Evolutionary conservation across 2,797 vertebrate species (phyloP), one percentile per base, ranked within the genome.

Genomic region (Echiichthys vipera): DNA sequence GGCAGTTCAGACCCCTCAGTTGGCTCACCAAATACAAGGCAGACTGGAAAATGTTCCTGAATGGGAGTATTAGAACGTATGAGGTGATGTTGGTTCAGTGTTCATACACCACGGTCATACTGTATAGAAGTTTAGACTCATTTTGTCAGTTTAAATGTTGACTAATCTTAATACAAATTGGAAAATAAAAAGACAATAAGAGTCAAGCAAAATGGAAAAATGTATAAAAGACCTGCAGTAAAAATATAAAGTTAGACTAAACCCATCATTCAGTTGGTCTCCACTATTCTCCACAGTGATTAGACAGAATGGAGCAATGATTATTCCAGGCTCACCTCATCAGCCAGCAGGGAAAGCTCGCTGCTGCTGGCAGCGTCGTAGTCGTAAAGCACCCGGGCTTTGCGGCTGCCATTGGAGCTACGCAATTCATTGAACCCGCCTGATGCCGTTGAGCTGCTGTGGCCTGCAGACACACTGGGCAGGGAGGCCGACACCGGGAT

Each of bases 351-450:
- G 20, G 98, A 99, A 18, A 99, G 95, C 86, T 99, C 98, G 63
- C 93, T 98, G 93, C 98, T 98, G 88, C 97, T 97, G n/a, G 96
- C 96, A 5, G 98, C 98, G 50, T 99, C 98, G 9, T 99, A 99
- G 91, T 99, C 98, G 57, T 99, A 99, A 3, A 99, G 96, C 68
- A 99, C 98, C n/a, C 98, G 90, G 43, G 98, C 98, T 90, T 95
- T 97, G 78, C 97, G 96, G 90, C 92, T 98, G 86, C 95, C 95
- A 67, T 93, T 96, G 61, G 95, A 95, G 71, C 94, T 94, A 17
- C 95, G 96, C 87, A 97, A 83, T 84, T 99, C 97, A 58, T 57
- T 96, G 93, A 97, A 94, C 68, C 96, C 94, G 32, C 95, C 94
- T 12, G 94, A 93, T n/a, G 91, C 89, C 55, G 92, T 88, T 5